Base-by-base conservation (phyloP, 2,113 vertebrate genomes). In the Mesocricetus auratus region DNA sequence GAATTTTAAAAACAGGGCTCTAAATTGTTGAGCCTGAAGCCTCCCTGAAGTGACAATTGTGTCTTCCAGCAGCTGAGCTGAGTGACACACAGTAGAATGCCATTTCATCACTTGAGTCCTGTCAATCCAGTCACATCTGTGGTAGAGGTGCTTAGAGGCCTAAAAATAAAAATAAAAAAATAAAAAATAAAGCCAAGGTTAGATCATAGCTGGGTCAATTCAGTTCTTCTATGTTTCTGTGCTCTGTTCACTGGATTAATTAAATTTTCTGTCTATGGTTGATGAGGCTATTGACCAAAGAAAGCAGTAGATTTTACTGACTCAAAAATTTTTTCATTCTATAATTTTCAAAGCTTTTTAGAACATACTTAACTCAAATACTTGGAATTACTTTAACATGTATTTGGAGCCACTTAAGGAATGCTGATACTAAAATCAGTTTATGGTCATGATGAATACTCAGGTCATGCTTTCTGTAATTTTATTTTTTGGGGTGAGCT, bases 381-480 rank as follows among this genome's bases (percentile, higher is more conserved):
- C 12, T 82, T 93, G 82, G 9, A 77, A 85, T 42, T 42, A 64
- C 62, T 95, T 96, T 24, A 60, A 93, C 78, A 81, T 89, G 22
- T 26, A 56, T 82, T 58, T 88, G 39, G 42, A 82, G 15, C 0
- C 16, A 73, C 89, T 97, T 92, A 91, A 60, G 64, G 53, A 91
- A 93, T 85, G 17, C 21, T 21, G 74, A 39, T 85, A 66, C 64
- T 24, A 90, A 86, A 94, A 81, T 66, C 36, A 60, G 39, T 75
- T 93, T 29, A 22, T 77, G 64, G 16, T 60, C 36, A 39, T 73
- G 58, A 85, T 45, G 50, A 71, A 88, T 29, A 69, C 60, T 58
- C 17, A 5, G 31, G 3, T 50, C 58, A 90, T 24, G 5, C 45
- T 86, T 31, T n/a, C 33, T 36, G 17, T 5, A 42, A 21, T 96